A percentile compares a stretch with the other conserved stretches of the same genome.
Evolutionary conservation across 2,113 vertebrate species (phyloP).

Genomic region (Rhinichthys klamathensis): DNA sequence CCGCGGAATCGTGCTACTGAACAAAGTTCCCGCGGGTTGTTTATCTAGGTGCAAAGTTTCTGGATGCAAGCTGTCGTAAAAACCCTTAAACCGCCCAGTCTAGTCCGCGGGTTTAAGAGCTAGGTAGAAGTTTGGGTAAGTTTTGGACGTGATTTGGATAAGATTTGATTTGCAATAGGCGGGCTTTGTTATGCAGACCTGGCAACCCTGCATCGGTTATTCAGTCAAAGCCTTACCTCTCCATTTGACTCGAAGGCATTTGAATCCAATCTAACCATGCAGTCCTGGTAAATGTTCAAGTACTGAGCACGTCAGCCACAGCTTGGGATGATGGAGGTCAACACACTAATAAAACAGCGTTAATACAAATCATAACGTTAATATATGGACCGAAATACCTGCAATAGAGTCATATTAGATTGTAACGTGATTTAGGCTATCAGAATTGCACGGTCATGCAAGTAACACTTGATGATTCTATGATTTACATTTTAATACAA

Average conservation of each 20-base stretch:
- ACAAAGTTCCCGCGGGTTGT: no score
- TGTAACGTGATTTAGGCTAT: background rate
- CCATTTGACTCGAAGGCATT: constrained; percentile 5
- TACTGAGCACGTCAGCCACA: constrained; percentile 18
- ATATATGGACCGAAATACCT: background rate
- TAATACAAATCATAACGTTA: background rate
- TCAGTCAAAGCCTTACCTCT: constrained; percentile 18
- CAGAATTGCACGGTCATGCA: background rate
- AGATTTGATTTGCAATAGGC: no score
- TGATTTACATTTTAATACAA: background rate
- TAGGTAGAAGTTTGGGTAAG: no score
- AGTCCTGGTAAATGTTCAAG: background rate
- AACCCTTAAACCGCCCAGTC: no score
- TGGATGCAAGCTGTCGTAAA: no score
- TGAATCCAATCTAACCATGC: constrained; percentile 8
- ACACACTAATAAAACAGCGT: background rate
- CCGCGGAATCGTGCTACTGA: no score
- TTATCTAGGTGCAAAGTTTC: no score
- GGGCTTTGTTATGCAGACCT: no score
- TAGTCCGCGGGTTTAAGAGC: no score
- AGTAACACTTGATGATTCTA: background rate
- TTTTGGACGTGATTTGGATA: no score
- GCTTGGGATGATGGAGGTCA: background rate
- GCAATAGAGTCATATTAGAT: background rate
- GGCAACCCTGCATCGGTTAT: background rate